phyloP scores from a whole-genome alignment of 2,888 invertebrate species.

The Acrocyrtus sp. region DNA sequence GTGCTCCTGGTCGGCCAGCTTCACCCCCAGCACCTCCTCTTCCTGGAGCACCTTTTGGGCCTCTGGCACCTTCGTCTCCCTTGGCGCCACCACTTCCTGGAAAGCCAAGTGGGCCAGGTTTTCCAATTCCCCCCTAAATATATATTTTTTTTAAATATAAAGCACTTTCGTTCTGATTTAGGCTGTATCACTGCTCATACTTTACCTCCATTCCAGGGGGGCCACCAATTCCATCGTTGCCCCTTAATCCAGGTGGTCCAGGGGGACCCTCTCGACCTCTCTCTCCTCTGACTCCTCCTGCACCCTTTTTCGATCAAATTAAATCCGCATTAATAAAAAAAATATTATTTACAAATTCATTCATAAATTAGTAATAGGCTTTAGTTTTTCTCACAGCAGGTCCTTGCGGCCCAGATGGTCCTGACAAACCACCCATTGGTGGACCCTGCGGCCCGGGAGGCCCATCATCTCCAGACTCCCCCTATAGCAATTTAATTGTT shows the following conservation, averaged over 20 bases:
- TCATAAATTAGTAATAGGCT: no score
- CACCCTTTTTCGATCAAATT: slow-evolving; percentile 71
- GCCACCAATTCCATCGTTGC: slow-evolving; percentile 82
- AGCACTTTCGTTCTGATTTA: background rate
- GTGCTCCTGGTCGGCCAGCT: slow-evolving; percentile 79
- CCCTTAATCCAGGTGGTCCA: slow-evolving; percentile 79
- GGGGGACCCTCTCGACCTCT: slow-evolving; percentile 85
- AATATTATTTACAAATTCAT: no score
- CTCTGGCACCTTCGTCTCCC: slow-evolving; percentile 79
- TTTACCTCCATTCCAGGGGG: slow-evolving; percentile 79
- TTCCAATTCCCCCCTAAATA: slow-evolving; percentile 80
- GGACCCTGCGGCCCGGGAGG: slow-evolving; percentile 80
- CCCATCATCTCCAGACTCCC: slow-evolving; percentile 81
- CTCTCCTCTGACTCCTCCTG: slow-evolving; percentile 83
- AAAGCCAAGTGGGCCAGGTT: slow-evolving; percentile 85
- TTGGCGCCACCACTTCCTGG: slow-evolving; percentile 84
- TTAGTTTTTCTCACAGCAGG: slow-evolving; percentile 71
- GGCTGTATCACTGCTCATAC: no score
- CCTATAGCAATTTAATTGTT: no score
- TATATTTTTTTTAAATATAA: no score
- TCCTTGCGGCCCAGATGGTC: slow-evolving; percentile 73
- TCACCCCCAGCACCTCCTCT: slow-evolving; percentile 84
- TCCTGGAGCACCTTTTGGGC: slow-evolving; percentile 84
- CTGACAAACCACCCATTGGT: slow-evolving; percentile 72
- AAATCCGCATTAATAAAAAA: background rate